Evolutionary conservation across 1,140 invertebrate genomes (phyloP), one percentile per base, ranked within the genome.

Genomic region (Macrobrachium nipponense): DNA sequence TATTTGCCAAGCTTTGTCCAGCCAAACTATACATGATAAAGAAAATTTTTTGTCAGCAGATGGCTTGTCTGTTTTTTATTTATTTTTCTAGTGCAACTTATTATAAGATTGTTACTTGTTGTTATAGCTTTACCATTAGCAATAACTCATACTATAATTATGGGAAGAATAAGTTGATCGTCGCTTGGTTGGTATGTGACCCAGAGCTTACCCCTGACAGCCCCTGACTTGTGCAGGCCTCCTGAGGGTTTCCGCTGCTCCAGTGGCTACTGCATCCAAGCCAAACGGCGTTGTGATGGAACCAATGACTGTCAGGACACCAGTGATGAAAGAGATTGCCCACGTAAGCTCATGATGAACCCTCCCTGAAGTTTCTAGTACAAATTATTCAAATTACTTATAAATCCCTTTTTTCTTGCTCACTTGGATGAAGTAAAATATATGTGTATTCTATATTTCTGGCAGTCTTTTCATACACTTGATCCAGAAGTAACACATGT

Each of bases 241-340:
- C 85, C 88, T 64, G 84, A 88, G n/a, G 68, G 51, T 70, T 87
- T 87, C 84, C 83, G 60, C 72, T 87, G 84, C 82, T 68, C 61
- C 27, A 89, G 75, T 84, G 87, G 87, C 70, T 82, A 86, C 60
- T 89, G 88, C 77, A 89, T 90, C 72, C 64, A 76, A 60, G 78
- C 78, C 61, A 73, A 84, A 62, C 86, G 88, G 76, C 79, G 60
- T 79, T 90, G 90, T 78, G 90, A 90, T 85, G 88, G 89, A 73
- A 86, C 84, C 43, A 79, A 75, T 70, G 87, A 90, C 79, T 90
- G 90, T 80, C 82, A 86, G 62, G 89, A 90, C 78, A 78, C 75
- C 60, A 87, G 85, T 60, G 90, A 90, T 87, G 90, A 90, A 82
- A 80, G 64, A 64, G 84, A 89, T 72, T 90, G 90, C 85, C 84